phyloP scores from a whole-genome alignment of 2,888 invertebrate species.

The Hypercompe scribonia region DNA sequence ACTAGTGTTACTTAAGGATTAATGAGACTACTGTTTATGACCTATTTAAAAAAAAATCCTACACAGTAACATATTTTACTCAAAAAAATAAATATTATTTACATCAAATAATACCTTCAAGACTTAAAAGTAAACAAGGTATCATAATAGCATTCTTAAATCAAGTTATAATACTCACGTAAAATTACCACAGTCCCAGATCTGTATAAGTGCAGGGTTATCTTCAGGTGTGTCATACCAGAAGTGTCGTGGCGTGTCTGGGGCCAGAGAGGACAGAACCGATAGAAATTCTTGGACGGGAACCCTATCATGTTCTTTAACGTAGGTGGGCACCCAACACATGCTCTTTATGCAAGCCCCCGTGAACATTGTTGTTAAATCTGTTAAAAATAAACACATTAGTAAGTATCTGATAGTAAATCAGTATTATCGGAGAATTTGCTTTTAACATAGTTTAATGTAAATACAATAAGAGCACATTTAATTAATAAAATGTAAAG shows the following conservation, averaged over 20 bases:
- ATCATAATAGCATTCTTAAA: neutral
- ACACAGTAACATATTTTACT: too few relatives aligned
- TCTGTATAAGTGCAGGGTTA: constrained; percentile 87
- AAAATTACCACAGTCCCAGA: constrained; percentile 88
- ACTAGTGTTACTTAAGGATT: too few relatives aligned
- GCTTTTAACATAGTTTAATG: neutral
- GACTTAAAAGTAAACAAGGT: too few relatives aligned
- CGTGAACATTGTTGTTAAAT: constrained; percentile 65
- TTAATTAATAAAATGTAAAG: neutral
- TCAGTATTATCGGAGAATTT: too few relatives aligned
- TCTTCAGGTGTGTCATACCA: constrained; percentile 71
- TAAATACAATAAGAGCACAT: neutral
- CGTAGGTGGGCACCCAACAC: constrained; percentile 81
- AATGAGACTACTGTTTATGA: too few relatives aligned
- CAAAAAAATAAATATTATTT: too few relatives aligned
- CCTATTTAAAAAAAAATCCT: too few relatives aligned
- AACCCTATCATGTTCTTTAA: constrained; percentile 31
- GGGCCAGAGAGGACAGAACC: constrained; percentile 82
- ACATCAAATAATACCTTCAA: too few relatives aligned
- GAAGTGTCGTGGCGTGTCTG: constrained; percentile 80
- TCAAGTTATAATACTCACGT: constrained; percentile 58
- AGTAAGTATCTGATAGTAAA: too few relatives aligned
- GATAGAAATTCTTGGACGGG: constrained; percentile 82
- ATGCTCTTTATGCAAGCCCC: constrained; percentile 87
- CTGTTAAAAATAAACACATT: constrained; percentile 27